Evolutionary conservation across 2,888 invertebrate species (phyloP), one percentile per base, ranked within the genome.

Genomic region (Patella pellucida): DNA sequence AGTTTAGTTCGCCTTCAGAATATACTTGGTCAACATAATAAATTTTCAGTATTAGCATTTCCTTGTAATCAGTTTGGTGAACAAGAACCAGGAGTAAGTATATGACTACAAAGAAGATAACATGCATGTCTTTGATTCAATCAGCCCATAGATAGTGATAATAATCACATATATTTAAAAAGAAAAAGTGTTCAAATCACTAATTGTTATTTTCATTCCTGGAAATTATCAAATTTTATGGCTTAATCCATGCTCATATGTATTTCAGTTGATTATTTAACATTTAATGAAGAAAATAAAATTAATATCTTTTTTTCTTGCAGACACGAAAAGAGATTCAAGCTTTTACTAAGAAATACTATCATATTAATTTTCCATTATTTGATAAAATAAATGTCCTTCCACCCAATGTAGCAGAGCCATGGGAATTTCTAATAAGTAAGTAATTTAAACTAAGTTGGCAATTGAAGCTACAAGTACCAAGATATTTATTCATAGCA

Each of bases 31-130:
- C 12, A 74, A 1, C 83, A 76, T 2, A 80, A 82, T 9, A 83
- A 80, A 70, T 92, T 93, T 83, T 88, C 88, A 67, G 90, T 93
- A 3, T 82, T 92, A 19, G 92, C 91, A 1, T 92, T 92, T 83
- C 92, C 92, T 3, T 92, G 92, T 83, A 92, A 93, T 83, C 92
- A 93, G 85, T 93, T 93, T 89, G 92, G 92, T 5, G 86, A 85
- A 23, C 93, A 93, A 83, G 93, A 93, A 85, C 92, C 92, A 16
- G 88, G 88, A 81, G 90, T 90, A 82, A 77, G 78, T 73, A 11
- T 56, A 69, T 31, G 41, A 41, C 41, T 41, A 41, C 41, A 41
- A 27, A 41, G 41, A 41, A 41, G 41, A 41, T 41, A 7, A 7
- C 41, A 41, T 41, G 41, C 7, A 41, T 41, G 41, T 41, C 7